Evolutionary conservation across 2,888 invertebrate genomes (phyloP), one percentile per base, ranked within the genome.

Genomic region (Pinctada fucata): DNA sequence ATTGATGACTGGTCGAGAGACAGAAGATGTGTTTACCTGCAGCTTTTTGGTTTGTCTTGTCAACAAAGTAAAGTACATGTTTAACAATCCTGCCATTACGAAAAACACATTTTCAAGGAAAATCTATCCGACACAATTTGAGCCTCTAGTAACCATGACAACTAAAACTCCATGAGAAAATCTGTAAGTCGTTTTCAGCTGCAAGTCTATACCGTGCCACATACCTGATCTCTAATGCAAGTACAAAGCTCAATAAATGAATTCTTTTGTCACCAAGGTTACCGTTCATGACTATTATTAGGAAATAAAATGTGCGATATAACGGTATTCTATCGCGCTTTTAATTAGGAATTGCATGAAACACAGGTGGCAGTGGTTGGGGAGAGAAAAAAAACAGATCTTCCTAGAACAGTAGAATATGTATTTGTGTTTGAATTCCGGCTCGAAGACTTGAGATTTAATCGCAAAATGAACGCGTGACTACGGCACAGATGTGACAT

Each of bases 11-110:
- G 77, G 72, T 51, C 63, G 72, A 58, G 50, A 58, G 31, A 31
- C 64, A 58, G 73, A 75, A 45, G 71, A 72, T 64, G 71, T 70
- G 58, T 75, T 71, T 58, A 75, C 50, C 50, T 58, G 78, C 48
- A 78, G 52, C 67, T 79, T 79, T 72, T 79, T 75, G 66, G 73
- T 72, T 72, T 51, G 52, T 50, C 58, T 58, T 52, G 79, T 71
- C 75, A 79, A 67, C 73, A 79, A 13, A 63, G 79, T 75, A 64
- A 79, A 67, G 70, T 79, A 79, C 72, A 75, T 74, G 73, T 79
- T 75, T 69, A 79, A 71, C 79, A 79, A 75, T 63, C 79, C 75
- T 71, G 79, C 75, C 79, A 79, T 79, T 49, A 73, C 65, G 48
- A 68, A 48, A 52, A 13, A 63, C 58, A 48, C 70, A 71, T 75